Base-by-base conservation (phyloP, 2,797 vertebrate species). In the Darevskia nairensis region DNA sequence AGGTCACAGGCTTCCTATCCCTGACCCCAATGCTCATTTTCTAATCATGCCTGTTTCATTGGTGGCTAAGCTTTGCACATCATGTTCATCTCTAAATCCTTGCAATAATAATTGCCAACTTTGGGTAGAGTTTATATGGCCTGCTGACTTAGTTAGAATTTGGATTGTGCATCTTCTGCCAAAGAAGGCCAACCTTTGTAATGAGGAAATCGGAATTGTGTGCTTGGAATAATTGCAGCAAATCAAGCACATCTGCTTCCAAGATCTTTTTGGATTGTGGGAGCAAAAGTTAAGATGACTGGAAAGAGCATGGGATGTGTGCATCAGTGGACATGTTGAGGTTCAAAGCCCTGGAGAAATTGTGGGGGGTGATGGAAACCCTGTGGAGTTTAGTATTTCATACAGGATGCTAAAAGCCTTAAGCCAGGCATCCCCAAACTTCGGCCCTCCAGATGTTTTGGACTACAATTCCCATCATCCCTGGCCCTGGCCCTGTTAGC, bases 171-270 rank as follows among this genome's bases (percentile, higher is more conserved):
- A 80, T 61, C 71, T 44, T 72, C 50, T 88, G 82, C 87, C 75
- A 79, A 44, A 59, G 15, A 71, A 44, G 74, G 86, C 72, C 55
- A 87, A 64, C 81, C 32, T 81, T 61, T 66, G 69, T 39, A 50
- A 4, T 64, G 71, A 44, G 66, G 21, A 88, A 84, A 46, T 50
- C 72, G 41, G 21, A 84, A 84, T 71, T 66, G 41, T 68, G 75
- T 50, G 21, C 71, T 84, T 27, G 21, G 66, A 88, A 64, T 88
- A 64, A 84, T 80, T 41, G 64, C 39, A 80, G 55, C 21, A 46
- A 72, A 79, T 80, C 23, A 64, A 84, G 55, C 35, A 72, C 81
- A 74, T 88, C 50, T 84, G 29, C 23, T 88, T 84, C 35, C 82
- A 79, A 61, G 46, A 32, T 72, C 32, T 79, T 50, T 75, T 10